Evolutionary conservation across 2,888 invertebrate genomes (phyloP), one percentile per base, ranked within the genome.

Genomic region (Ernsta delagoae): DNA sequence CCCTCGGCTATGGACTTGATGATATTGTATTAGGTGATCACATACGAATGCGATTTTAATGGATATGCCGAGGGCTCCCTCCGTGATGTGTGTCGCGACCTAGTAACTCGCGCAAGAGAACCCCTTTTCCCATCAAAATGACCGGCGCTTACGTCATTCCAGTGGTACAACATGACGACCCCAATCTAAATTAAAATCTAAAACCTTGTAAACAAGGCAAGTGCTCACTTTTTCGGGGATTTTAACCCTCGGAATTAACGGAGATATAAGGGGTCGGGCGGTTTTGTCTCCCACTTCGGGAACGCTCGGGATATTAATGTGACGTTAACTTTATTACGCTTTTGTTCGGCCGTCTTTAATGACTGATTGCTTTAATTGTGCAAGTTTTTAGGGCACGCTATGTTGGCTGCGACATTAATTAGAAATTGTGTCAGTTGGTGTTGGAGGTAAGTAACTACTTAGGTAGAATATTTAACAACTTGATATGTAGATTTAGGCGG

Each of bases 121-220:
- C 75, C 73, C 74, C 81, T 83, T 84, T 83, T 76, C 73, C 75
- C 78, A 80, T 75, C 74, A 71, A 71, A 75, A 67, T 70, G 53
- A 65, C 16, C 75, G 84, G 73, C 85, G 79, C 76, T 87, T 92
- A 86, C 77, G 86, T 74, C 87, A 73, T 85, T 90, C 84, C 74
- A 79, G 74, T 70, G 74, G 75, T 65, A 73, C 75, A 65, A 65
- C 60, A 69, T 71, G 72, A 67, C 87, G 78, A 90, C 93, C 93
- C 94, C 93, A 93, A 94, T 94, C 94, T 94, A 94, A 94, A 94
- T 94, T 94, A 94, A 94, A 94, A 94, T 94, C 94, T 94, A 93
- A 94, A 94, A 92, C 94, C 93, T 93, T 94, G 94, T 94, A 94
- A 94, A 94, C 94, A 94, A 94, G 93, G 89, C 93, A 93, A 94